Conservation (phyloP, 2,113 vertebrate genomes). For the Pachypanchax playfairii region DNA sequence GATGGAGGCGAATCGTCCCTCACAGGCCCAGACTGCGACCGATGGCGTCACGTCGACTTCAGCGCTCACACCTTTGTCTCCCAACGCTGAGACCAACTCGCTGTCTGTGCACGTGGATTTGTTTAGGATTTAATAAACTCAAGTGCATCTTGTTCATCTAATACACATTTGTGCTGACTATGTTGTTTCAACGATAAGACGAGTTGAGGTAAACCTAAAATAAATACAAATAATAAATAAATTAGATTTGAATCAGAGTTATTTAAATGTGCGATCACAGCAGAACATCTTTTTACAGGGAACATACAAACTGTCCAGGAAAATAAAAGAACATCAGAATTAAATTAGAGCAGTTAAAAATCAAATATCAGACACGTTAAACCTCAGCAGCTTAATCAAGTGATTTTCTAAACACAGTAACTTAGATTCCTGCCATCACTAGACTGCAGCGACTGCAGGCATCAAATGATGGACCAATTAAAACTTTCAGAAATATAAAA, state of each 20-base stretch:
- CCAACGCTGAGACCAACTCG: slow-evolving; percentile 3
- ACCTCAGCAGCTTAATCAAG: neutral
- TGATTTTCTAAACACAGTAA: slow-evolving; percentile 22
- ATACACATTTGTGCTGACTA: neutral
- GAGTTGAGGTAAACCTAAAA: too few species aligned
- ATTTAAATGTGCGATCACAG: too few species aligned
- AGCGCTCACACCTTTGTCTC: slow-evolving; percentile 49
- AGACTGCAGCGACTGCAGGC: slow-evolving; percentile 1
- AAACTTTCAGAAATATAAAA: slow-evolving; percentile 24
- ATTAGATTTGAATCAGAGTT: too few species aligned
- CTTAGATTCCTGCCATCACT: slow-evolving; percentile 36
- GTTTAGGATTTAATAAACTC: neutral
- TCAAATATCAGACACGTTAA: neutral
- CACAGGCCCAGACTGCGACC: slow-evolving; percentile 42
- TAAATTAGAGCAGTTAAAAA: too few species aligned
- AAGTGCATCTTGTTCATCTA: neutral
- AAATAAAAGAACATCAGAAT: too few species aligned
- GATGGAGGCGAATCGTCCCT: slow-evolving; percentile 41
- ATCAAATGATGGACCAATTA: slow-evolving; percentile 25
- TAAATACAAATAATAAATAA: too few species aligned
- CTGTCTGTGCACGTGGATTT: neutral
- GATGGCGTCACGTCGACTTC: slow-evolving; percentile 67
- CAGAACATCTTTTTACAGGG: too few species aligned
- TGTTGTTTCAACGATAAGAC: neutral
- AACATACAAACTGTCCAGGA: too few species aligned